A percentile compares a stretch with the other conserved stretches of the same genome.
Evolutionary conservation across 2,113 vertebrate genomes (phyloP).

Genomic region (Esox niger): DNA sequence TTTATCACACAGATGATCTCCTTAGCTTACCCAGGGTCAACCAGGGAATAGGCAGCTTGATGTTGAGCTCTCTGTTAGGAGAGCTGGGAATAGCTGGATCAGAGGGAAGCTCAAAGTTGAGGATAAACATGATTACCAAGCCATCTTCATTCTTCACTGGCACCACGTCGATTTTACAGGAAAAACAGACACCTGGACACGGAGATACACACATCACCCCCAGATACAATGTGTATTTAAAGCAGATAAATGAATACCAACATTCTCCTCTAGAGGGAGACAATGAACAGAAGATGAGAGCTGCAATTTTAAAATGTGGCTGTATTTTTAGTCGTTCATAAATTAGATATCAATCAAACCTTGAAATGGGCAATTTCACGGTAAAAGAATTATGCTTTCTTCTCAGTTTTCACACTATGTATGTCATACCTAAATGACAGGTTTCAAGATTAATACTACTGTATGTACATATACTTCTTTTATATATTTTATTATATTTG

Average conservation of each 20-base stretch:
- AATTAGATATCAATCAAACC: no score
- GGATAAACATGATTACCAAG: slow-evolving; percentile 89
- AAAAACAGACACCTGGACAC: slow-evolving; percentile 81
- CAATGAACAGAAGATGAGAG: slow-evolving; percentile 4
- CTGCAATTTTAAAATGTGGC: no score
- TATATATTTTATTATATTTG: no score
- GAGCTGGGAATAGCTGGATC: slow-evolving; percentile 60
- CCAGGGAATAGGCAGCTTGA: slow-evolving; percentile 74
- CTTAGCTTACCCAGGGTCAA: slow-evolving; percentile 67
- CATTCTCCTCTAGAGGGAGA: slow-evolving; percentile 41
- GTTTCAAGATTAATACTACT: no score
- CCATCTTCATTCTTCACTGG: slow-evolving; percentile 87
- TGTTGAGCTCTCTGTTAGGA: slow-evolving; percentile 67
- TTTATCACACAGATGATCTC: no score
- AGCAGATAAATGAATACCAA: neutral
- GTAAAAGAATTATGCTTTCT: no score
- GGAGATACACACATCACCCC: neutral
- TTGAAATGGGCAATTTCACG: no score
- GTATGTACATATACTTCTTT: no score
- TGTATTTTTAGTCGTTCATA: no score
- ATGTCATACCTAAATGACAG: no score
- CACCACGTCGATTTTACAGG: slow-evolving; percentile 84
- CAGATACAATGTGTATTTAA: no score
- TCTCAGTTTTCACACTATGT: no score
- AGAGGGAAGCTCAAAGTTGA: slow-evolving; percentile 86